Evolutionary conservation across 23 tunicate species (phyloP), one percentile per base, ranked within the genome.

Genomic region (Corella eumyota): DNA sequence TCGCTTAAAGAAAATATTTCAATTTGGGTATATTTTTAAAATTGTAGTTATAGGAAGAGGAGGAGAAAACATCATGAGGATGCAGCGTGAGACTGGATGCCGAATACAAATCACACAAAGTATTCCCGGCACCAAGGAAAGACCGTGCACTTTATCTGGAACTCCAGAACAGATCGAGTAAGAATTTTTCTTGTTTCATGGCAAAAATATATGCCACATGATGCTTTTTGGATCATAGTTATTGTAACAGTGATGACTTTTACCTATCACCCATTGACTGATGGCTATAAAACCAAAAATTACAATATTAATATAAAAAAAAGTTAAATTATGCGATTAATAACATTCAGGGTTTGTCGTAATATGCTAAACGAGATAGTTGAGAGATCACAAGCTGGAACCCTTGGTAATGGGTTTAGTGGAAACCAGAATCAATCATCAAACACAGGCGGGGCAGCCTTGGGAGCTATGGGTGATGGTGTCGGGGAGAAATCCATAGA

Each of bases 41-140:
- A n/a, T n/a, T n/a, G n/a, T 61, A 84, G 94, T 93, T 74, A 93
- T 93, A 58, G 99, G 99, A 19, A 75, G 93, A 33, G 95, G 95
- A 15, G 99, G 99, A 19, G 99, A 93, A 46, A 85, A 93, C 72
- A 93, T 93, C 31, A 93, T 81, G 79, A 61, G 85, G 35, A 75
- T 93, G 69, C 99, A 93, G 62, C 51, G 78, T 25, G 88, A 93
- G 47, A 84, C 95, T 46, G 99, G 99, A 0, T 93, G 99, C 56
- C 71, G 99, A 37, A 79, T 93, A 45, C 95, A 85, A 52, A 87
- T 93, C 48, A 80, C 93, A 0, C 99, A 85, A 58, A 73, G 91
- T 45, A 66, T 74, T 6, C 81, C 76, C 28, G 78, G 78, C 34
- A 85, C 72, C 49, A 91, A 77, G 55, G 97, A 83, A 53, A 62